Evolutionary conservation across 2,113 vertebrate species (phyloP).

Genomic region (Mirza zaza): DNA sequence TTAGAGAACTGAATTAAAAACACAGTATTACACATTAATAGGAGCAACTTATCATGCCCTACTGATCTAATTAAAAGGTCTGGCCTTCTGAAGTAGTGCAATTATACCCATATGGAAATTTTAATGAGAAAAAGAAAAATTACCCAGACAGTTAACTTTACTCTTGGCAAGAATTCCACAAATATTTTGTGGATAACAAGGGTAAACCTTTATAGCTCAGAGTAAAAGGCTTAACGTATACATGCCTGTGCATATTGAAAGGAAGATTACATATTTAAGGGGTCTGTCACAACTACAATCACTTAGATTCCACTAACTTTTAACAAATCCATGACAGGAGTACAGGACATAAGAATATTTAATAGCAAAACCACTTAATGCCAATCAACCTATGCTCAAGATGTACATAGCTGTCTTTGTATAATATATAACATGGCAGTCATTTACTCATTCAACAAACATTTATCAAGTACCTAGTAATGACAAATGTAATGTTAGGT

Average conservation of each 20-base stretch:
- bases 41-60: conserved; percentile 63
- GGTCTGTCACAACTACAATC: not conserved
- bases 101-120: conserved; percentile 67
- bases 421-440: not conserved
- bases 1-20: conserved; percentile 78
- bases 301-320: conserved; percentile 5
- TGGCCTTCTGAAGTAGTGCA: conserved; percentile 67
- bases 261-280: conserved; percentile 14
- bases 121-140: conserved; percentile 80
- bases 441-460: not conserved
- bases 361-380: conserved; percentile 19
- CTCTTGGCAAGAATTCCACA: conserved; percentile 58
- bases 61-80: conserved; percentile 77
- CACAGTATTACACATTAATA: conserved; percentile 74
- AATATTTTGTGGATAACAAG: conserved; percentile 68
- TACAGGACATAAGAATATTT: conserved; percentile 3
- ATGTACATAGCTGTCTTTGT: not conserved
- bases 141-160: conserved; percentile 68
- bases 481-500: not conserved
- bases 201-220: conserved; percentile 33
- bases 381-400: conserved; percentile 13
- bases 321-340: conserved; percentile 10
- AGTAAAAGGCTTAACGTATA: conserved; percentile 51
- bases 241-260: not conserved
- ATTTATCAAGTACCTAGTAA: not conserved